Evolutionary conservation across 2,113 vertebrate species (phyloP).

Genomic region (Eulacestoma nigropectus): DNA sequence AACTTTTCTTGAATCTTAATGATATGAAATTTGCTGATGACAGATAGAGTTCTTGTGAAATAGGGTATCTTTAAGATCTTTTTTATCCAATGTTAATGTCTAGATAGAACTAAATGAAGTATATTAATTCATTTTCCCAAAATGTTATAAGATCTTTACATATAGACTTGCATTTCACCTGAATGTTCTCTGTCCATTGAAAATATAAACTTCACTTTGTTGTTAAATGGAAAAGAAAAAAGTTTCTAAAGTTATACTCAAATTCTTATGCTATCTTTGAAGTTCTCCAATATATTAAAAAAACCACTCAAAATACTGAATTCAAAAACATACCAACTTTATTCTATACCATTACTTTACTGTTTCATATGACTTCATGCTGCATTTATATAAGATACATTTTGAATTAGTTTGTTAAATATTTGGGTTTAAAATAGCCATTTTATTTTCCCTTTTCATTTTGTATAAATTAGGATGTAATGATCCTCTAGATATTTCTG

Average conservation of each 20-base stretch:
- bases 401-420: neutral
- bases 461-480: neutral
- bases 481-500: neutral
- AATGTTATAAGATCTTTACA: neutral
- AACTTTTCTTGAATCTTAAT: neutral
- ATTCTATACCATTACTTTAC: neutral
- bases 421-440: neutral
- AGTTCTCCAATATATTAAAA: neutral
- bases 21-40: neutral
- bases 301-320: rapidly evolving
- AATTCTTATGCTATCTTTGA: neutral
- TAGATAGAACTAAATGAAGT: neutral
- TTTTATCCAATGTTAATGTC: neutral
- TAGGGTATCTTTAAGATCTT: neutral
- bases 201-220: neutral
- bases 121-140: neutral
- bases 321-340: neutral
- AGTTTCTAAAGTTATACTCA: neutral
- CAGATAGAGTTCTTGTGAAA: neutral
- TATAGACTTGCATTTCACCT: neutral
- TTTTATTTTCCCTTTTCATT: neutral
- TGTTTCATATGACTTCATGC: neutral
- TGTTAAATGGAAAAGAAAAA: neutral
- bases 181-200: neutral
- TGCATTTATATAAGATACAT: neutral